Evolutionary conservation across 2,113 vertebrate species (phyloP), one percentile per base, ranked within the genome.

Genomic region (Mormoops blainvillei): DNA sequence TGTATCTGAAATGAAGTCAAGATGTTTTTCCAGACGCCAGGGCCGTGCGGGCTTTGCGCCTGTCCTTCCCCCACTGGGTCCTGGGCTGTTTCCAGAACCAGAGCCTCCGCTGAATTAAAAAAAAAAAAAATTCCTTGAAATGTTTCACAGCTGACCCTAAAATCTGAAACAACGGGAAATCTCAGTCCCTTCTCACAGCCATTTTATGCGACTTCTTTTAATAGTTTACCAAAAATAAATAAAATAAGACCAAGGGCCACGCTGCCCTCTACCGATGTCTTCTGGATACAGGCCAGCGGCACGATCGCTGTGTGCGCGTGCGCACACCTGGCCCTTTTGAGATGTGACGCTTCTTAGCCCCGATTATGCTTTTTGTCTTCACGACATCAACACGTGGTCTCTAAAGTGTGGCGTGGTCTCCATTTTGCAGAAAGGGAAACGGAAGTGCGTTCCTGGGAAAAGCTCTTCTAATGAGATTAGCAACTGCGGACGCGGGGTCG

Each of bases 1-100:
- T 97, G 93, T 71, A 96, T 80, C 94, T 94, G 81, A 84, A 78
- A 70, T 58, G 45, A 58, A 80, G 91, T 82, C 41, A 71, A 67
- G 71, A 58, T 54, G 71, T 93, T 95, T 90, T 97, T 38, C 63
- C 76, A 86, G 71, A 93, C 48, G 73, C 43, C 14, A 13, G 84
- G 84, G 45, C 26, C 36, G 36, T 50, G 45, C 68, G 56, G 41
- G 5, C 71, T 94, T 31, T n/a, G 22, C 5, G 36, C 28, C 48
- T 52, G 3, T 84, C 18, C 20, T 28, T 36, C 45, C 41, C 24
- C 13, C 74, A 26, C 38, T 16, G 16, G n/a, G 41, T 24, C 26
- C 76, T 38, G 31, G 14, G 67, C 54, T 89, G 6, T 74, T 94
- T 93, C 73, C 56, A 89, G 76, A 91, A 83, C 26, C 63, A 76